These are phyloP conservation scores for Hemicrepidius hirtus DNA, from an alignment of 2,888 invertebrate species.

Conservation along the genomic window DNA sequence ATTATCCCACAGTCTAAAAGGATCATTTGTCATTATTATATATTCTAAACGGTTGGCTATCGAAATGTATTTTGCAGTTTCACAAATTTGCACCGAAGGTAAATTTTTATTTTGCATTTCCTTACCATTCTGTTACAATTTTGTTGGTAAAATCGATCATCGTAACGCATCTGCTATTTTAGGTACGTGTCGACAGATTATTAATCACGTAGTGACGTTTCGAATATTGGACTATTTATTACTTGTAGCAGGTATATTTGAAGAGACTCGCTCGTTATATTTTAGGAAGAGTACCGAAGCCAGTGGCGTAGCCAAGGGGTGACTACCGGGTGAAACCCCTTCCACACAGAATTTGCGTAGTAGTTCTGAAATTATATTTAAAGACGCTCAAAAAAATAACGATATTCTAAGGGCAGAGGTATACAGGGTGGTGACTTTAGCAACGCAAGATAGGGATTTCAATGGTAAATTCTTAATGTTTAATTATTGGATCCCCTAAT, in stretches of 20 bases:
- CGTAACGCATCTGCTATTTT: conserved; percentile 43
- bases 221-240: conserved; percentile 50
- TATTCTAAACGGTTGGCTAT: conserved; percentile 43
- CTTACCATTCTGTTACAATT: conserved; percentile 32
- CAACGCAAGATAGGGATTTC: no score
- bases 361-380: no score
- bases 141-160: conserved; percentile 49
- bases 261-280: conserved; percentile 41
- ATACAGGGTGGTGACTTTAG: no score
- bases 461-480: no score
- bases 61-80: conserved; percentile 52
- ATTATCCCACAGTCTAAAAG: conserved; percentile 59
- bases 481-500: no score
- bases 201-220: conserved; percentile 51
- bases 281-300: conserved; percentile 34
- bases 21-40: conserved; percentile 63
- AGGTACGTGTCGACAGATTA: conserved; percentile 46
- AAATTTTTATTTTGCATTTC: conserved; percentile 39
- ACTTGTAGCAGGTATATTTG: conserved; percentile 50
- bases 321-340: no score
- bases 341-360: no score
- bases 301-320: no score
- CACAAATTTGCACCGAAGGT: conserved; percentile 52
- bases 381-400: no score
- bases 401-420: no score